phyloP scores from a whole-genome alignment of 2,113 vertebrate genomes.

The Amphiprion ocellaris region DNA sequence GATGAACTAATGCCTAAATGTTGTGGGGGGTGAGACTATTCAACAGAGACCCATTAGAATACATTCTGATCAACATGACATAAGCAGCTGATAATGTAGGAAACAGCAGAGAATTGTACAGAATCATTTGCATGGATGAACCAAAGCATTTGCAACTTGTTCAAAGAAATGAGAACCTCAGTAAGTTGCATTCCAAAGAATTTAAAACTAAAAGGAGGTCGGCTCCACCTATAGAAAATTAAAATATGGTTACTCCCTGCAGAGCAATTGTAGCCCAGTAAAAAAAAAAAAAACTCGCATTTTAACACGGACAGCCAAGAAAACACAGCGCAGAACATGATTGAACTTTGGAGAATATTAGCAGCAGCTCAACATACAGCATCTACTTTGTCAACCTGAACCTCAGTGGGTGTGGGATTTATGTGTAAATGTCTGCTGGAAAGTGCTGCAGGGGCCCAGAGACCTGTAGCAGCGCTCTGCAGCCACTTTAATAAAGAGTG shows the following conservation, averaged over 20 bases:
- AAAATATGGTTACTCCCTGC: background rate
- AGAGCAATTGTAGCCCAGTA: background rate
- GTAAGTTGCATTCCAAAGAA: no score
- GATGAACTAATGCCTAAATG: no score
- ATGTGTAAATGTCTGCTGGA: conserved; percentile 59
- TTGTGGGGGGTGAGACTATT: no score
- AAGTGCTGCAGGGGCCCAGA: conserved; percentile 60
- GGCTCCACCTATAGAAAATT: conserved; percentile 9
- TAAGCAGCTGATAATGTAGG: no score
- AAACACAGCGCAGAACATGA: conserved; percentile 29
- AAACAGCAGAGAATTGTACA: no score
- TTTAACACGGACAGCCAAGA: conserved; percentile 20
- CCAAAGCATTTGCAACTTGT: no score
- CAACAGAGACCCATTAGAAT: no score
- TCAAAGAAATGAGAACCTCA: no score
- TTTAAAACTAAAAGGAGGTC: no score
- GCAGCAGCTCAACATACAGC: conserved; percentile 40
- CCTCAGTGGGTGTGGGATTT: conserved; percentile 62
- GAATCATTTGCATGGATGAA: no score
- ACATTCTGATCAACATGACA: no score
- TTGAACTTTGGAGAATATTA: conserved; percentile 50
- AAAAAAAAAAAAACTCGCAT: background rate
- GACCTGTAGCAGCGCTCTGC: conserved; percentile 64
- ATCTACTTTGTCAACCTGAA: conserved; percentile 50
- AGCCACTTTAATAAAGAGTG: conserved; percentile 81